Conservation (phyloP, 2,888 invertebrate genomes). For the Nephrotoma guestfalica region DNA sequence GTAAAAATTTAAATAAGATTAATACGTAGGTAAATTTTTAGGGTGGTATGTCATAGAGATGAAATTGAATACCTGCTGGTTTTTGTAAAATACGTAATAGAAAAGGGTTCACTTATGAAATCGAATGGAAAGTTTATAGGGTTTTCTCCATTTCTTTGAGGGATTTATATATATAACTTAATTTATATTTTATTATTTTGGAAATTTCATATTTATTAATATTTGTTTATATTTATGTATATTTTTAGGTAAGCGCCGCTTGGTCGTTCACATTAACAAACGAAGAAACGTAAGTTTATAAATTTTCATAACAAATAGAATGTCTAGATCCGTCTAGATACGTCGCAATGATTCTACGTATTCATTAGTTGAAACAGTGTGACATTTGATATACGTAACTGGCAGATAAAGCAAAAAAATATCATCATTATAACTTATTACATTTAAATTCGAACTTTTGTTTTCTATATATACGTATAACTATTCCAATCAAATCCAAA, state of each 20-base stretch:
- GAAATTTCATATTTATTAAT: background rate
- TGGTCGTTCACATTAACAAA: no score
- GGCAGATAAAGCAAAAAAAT: background rate
- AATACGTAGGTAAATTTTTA: background rate
- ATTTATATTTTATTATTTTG: background rate
- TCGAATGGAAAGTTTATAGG: background rate
- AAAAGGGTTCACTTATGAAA: background rate
- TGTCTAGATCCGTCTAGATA: no score
- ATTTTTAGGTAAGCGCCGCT: background rate
- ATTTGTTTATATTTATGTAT: background rate
- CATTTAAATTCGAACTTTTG: background rate
- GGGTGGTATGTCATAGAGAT: background rate
- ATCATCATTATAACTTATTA: background rate
- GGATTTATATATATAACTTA: background rate
- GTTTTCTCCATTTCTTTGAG: background rate
- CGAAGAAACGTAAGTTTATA: background rate
- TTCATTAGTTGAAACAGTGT: background rate
- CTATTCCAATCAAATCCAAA: background rate
- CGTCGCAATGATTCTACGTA: background rate
- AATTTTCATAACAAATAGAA: no score
- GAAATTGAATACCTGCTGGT: background rate
- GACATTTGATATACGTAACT: background rate
- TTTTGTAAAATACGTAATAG: background rate
- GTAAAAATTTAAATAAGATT: background rate
- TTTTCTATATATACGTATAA: background rate